A percentile compares a stretch with the other conserved stretches of the same genome.
phyloP scores from a whole-genome alignment of 2,888 invertebrate species.

The Zygaena filipendulae region DNA sequence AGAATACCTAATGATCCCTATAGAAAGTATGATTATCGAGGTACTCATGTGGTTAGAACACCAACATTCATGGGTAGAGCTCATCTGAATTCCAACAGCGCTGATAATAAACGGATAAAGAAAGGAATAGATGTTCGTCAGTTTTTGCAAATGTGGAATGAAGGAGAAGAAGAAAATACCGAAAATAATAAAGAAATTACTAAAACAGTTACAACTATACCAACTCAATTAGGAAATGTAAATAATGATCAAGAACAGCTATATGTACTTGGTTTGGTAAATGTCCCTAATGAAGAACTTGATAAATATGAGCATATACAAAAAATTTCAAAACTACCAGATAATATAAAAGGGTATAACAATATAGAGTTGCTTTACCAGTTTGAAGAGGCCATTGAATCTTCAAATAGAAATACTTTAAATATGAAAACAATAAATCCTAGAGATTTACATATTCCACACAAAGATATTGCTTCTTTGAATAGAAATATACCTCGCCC shows the following conservation, averaged over 20 bases:
- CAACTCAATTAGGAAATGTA: conserved; percentile 24
- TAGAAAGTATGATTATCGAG: conserved; percentile 39
- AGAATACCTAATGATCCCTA: conserved; percentile 38
- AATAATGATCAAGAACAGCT: conserved; percentile 49
- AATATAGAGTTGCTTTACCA: conserved; percentile 54
- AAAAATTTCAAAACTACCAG: conserved; percentile 60
- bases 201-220: conserved; percentile 23
- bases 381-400: conserved; percentile 58
- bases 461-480: conserved; percentile 22
- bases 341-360: conserved; percentile 62
- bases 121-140: conserved; percentile 53
- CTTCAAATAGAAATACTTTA: conserved; percentile 33
- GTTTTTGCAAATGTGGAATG: conserved; percentile 64
- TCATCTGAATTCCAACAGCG: conserved; percentile 22
- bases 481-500: conserved; percentile 34
- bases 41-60: conserved; percentile 28
- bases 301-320: conserved; percentile 63
- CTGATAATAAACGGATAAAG: conserved; percentile 32
- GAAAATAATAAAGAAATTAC: conserved; percentile 33
- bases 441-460: conserved; percentile 24
- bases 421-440: conserved; percentile 22
- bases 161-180: conserved; percentile 53
- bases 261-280: conserved; percentile 56
- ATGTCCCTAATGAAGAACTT: conserved; percentile 58
- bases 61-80: conserved; percentile 25